Conservation (phyloP, 2,888 invertebrate genomes). For the Panopea generosa region DNA sequence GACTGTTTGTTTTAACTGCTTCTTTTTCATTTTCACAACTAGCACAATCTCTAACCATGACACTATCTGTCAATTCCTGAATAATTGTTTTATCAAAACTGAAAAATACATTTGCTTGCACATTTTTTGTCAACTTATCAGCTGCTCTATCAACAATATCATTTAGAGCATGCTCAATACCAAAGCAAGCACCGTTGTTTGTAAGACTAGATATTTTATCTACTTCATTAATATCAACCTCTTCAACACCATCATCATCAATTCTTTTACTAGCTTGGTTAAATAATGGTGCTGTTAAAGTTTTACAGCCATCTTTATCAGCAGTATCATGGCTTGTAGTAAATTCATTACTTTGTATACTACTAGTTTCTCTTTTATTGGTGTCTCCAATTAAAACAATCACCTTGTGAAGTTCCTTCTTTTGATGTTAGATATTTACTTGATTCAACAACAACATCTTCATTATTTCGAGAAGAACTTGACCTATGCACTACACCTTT, state of each 20-base stretch:
- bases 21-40: neutral
- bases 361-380: no score
- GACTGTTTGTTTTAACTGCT: neutral
- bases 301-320: no score
- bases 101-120: slow-evolving; percentile 35
- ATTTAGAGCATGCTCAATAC: slow-evolving; percentile 4
- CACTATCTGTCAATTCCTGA: slow-evolving; percentile 51
- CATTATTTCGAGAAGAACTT: no score
- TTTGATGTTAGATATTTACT: no score
- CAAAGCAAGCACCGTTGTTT: neutral
- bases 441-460: no score
- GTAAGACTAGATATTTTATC: neutral
- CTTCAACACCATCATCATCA: neutral
- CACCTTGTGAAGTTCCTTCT: no score
- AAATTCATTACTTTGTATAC: no score
- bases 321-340: no score
- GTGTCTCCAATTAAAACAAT: no score
- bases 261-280: neutral
- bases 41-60: slow-evolving; percentile 27
- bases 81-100: slow-evolving; percentile 41
- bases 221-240: neutral
- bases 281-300: no score
- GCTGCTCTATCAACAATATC: slow-evolving; percentile 15
- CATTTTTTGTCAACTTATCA: neutral
- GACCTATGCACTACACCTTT: no score